Evolutionary conservation across 2,888 invertebrate genomes (phyloP).

Genomic region (Drosophila subsilvestris): DNA sequence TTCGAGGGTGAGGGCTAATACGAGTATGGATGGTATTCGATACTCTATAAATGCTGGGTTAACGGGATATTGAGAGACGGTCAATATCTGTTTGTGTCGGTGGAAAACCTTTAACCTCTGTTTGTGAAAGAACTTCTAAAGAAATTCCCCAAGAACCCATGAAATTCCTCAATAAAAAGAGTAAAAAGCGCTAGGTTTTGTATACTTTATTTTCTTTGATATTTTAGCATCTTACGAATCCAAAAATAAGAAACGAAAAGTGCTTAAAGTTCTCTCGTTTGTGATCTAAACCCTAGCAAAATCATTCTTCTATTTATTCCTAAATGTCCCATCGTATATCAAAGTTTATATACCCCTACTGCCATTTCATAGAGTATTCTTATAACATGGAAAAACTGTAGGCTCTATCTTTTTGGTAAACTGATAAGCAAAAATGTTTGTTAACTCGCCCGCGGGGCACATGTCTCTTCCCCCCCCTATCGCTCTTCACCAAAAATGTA

Average conservation of each 20-base stretch:
- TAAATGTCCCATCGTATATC: neutral
- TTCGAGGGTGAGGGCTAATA: neutral
- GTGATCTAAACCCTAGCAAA: neutral
- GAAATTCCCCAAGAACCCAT: too few relatives aligned
- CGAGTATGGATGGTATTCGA: neutral
- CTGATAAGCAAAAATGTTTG: conserved; percentile 44
- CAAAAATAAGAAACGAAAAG: too few relatives aligned
- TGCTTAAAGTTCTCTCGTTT: too few relatives aligned
- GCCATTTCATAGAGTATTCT: conserved; percentile 24
- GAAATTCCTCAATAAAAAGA: too few relatives aligned
- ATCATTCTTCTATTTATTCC: neutral
- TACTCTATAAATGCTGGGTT: neutral
- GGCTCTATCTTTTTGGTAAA: conserved; percentile 20
- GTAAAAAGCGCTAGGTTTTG: too few relatives aligned
- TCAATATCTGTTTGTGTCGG: too few relatives aligned
- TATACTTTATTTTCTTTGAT: too few relatives aligned
- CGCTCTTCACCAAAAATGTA: conserved; percentile 28
- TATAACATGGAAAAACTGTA: conserved; percentile 22
- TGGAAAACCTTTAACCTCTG: too few relatives aligned
- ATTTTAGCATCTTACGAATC: too few relatives aligned
- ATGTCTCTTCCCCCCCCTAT: neutral
- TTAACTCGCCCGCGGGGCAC: conserved; percentile 24
- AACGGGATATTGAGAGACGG: too few relatives aligned
- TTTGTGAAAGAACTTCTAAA: too few relatives aligned
- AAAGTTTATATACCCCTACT: neutral